Conservation (phyloP, 35 echinoderm and acorn worm species). For the Amphiura filiformis region DNA sequence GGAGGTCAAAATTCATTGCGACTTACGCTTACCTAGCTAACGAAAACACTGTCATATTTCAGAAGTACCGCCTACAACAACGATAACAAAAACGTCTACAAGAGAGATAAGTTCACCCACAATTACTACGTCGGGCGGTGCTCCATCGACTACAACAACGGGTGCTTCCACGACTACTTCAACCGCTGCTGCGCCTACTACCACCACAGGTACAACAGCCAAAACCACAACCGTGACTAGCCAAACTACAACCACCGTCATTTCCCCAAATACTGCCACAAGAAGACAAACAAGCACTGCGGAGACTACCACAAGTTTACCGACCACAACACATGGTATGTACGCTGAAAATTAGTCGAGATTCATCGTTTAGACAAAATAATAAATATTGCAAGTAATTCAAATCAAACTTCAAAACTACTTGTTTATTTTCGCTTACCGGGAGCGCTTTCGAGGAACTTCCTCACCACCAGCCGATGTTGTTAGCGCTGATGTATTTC, state of each 20-base stretch:
- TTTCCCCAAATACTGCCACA: background rate
- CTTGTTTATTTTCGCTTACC: too few relatives aligned
- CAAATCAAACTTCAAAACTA: too few relatives aligned
- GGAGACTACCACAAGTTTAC: background rate
- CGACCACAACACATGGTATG: background rate
- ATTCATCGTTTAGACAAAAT: too few relatives aligned
- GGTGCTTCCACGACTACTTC: background rate
- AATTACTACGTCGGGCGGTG: background rate
- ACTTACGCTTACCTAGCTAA: too few relatives aligned
- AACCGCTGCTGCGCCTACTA: background rate
- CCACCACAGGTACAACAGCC: background rate
- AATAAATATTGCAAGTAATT: too few relatives aligned
- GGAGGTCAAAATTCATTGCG: too few relatives aligned
- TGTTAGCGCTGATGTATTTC: too few relatives aligned
- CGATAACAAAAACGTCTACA: background rate
- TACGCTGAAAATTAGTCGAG: too few relatives aligned
- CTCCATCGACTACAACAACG: background rate
- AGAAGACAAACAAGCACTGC: background rate
- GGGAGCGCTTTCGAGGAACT: too few relatives aligned
- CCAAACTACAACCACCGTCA: background rate
- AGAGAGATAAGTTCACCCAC: background rate
- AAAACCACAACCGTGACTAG: background rate
- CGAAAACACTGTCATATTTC: too few relatives aligned
- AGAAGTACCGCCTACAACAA: background rate
- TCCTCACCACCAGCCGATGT: too few relatives aligned